A percentile compares a stretch with the other conserved stretches of the same genome.
These are phyloP conservation scores for Siphonodentalium dalli DNA, from an alignment of 2,888 invertebrate genomes.

Conservation along the genomic window DNA sequence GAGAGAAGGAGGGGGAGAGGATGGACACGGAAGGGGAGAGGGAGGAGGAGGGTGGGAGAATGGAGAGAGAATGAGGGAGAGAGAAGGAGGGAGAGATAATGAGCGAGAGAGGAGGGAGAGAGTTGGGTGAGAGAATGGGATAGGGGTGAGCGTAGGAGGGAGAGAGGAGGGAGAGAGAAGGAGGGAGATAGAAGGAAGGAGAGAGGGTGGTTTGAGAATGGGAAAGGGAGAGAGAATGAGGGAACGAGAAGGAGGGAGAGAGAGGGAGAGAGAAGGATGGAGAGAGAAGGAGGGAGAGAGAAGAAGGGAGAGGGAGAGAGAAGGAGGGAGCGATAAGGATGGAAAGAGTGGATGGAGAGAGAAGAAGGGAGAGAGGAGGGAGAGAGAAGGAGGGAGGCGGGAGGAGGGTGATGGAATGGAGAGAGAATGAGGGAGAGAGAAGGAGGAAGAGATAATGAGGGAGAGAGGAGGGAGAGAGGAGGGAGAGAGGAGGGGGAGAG, in stretches of 20 bases:
- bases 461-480: too few species aligned
- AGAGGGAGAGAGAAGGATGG: neutral
- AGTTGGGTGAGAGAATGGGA: neutral
- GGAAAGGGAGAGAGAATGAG: neutral
- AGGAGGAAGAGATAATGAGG: too few species aligned
- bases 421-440: too few species aligned
- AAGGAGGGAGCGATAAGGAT: neutral
- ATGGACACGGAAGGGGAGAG: neutral
- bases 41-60: neutral
- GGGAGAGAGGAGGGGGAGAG: too few species aligned
- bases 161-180: neutral
- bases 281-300: neutral
- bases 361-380: neutral
- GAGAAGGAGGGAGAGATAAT: neutral
- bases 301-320: neutral
- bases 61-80: neutral
- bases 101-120: neutral
- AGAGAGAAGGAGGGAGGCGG: too few species aligned
- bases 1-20: too few species aligned
- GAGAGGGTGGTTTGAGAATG: neutral
- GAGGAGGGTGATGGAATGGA: too few species aligned
- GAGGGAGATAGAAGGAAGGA: neutral
- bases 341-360: neutral
- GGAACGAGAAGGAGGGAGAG: neutral
- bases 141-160: neutral